These are phyloP conservation scores for Pandion haliaetus DNA, from an alignment of 2,113 vertebrate genomes.

Conservation along the genomic window DNA sequence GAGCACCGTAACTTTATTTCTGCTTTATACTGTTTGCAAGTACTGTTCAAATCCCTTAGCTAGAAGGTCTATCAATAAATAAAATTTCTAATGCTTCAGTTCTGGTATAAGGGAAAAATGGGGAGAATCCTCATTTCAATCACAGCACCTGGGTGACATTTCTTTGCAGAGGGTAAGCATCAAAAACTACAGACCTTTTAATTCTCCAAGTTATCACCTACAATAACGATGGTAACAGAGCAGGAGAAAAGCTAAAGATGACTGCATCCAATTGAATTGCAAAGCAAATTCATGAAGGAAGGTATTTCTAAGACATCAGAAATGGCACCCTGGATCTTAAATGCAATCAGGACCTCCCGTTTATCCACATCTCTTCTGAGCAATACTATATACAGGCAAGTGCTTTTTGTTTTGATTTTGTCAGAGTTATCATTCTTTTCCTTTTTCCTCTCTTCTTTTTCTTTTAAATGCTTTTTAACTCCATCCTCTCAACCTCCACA, in stretches of 20 bases:
- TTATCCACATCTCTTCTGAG: background rate
- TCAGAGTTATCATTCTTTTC: background rate
- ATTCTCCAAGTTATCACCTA: background rate
- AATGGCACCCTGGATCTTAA: background rate
- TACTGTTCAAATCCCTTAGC: background rate
- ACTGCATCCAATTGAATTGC: background rate
- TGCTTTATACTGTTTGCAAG: background rate
- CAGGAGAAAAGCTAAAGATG: background rate
- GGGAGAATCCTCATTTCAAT: background rate
- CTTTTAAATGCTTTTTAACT: background rate
- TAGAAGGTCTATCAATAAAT: background rate
- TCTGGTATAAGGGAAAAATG: background rate
- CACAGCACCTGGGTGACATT: background rate
- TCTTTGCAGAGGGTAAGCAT: background rate
- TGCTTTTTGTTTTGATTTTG: background rate
- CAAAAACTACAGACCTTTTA: background rate
- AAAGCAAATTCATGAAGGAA: conserved; percentile 18
- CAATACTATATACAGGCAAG: background rate
- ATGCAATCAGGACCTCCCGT: background rate
- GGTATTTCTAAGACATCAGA: background rate
- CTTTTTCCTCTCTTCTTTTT: background rate
- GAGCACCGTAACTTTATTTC: background rate
- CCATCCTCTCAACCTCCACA: background rate
- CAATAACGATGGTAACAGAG: background rate
- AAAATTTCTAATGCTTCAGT: background rate